Base-by-base conservation (phyloP, 2,888 invertebrate genomes). In the Ecdyonurus torrentis region DNA sequence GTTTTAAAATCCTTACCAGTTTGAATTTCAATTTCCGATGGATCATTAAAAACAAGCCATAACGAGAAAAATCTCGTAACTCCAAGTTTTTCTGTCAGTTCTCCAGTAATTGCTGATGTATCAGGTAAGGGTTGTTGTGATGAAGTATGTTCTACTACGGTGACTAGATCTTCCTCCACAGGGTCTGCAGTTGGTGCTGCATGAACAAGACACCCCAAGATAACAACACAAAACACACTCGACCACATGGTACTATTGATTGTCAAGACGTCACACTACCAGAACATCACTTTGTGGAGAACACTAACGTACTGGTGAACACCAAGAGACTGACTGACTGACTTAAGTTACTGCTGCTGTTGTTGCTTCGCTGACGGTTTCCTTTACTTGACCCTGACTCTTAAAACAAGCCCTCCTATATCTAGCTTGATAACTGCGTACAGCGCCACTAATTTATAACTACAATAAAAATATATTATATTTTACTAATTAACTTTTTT, bases 61-160 rank as follows among this genome's bases (percentile, higher is more conserved):
- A 78, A 71, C 18, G 77, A 76, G 71, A 79, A 79, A 72, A 79
- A 79, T 67, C 75, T 73, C 70, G 79, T 78, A 65, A 79, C 77
- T 63, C 74, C 75, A 24, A 76, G 73, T 63, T 75, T 76, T 63
- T 75, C 77, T 23, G 77, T 76, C 65, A 78, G 73, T 66, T 77
- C 77, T 22, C 76, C 77, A 68, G 76, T 75, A 68, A 79, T 78
- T 64, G 75, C 76, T 61, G 77, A 73, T 62, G 78, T 78, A 69
- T 78, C 75, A 58, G 78, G 79, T 62, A 78, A 71, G 22, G 61
- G 58, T 64, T 73, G 71, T 19, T 53, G 59, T n/a, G n/a, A n/a
- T n/a, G n/a, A n/a, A 24, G 22, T 25, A 18, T 25, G 53, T 23
- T 62, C 58, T 15, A 62, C 5, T 18, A 50, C 50, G 10, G 50